These are phyloP conservation scores for Parauchenoglanis punctatus DNA, from an alignment of 2,797 vertebrate genomes.

Conservation along the genomic window DNA sequence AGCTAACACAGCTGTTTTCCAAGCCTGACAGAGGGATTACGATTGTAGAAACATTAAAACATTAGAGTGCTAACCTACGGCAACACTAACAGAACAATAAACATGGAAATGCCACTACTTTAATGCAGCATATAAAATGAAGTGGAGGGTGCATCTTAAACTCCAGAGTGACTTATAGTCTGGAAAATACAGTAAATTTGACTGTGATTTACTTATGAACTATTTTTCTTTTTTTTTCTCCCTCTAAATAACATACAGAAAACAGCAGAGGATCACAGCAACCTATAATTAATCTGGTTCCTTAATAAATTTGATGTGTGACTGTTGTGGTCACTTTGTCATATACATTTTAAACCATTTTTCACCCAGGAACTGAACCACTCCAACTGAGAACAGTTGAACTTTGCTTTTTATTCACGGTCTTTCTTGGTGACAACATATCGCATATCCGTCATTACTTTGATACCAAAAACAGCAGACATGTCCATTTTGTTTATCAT, in stretches of 20 bases:
- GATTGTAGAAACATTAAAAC: not conserved
- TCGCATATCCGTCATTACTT: constrained; percentile 81
- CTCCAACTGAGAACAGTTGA: constrained; percentile 67
- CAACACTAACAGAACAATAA: not conserved
- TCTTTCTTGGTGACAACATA: constrained; percentile 61
- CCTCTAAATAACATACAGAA: not conserved
- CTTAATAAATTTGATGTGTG: constrained; percentile 9
- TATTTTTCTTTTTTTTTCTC: not conserved
- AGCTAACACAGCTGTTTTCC: not conserved
- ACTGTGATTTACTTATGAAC: constrained; percentile 38
- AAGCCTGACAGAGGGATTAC: not conserved
- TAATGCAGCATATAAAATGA: constrained; percentile 3
- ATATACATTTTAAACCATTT: constrained; percentile 22
- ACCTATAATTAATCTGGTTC: not conserved
- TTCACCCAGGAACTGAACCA: constrained; percentile 50
- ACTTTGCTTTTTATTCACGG: constrained; percentile 48
- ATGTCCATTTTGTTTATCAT: constrained; percentile 69
- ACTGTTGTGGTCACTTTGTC: constrained; percentile 24
- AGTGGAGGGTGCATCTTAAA: constrained; percentile 2
- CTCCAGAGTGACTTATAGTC: constrained; percentile 22
- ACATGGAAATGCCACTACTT: not conserved
- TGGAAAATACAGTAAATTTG: constrained; percentile 42
- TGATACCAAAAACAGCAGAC: constrained; percentile 86
- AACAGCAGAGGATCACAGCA: not conserved
- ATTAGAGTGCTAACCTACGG: not conserved